These are phyloP conservation scores for Coccyzus lansbergi DNA, from an alignment of 2,797 vertebrate species.

Conservation along the genomic window DNA sequence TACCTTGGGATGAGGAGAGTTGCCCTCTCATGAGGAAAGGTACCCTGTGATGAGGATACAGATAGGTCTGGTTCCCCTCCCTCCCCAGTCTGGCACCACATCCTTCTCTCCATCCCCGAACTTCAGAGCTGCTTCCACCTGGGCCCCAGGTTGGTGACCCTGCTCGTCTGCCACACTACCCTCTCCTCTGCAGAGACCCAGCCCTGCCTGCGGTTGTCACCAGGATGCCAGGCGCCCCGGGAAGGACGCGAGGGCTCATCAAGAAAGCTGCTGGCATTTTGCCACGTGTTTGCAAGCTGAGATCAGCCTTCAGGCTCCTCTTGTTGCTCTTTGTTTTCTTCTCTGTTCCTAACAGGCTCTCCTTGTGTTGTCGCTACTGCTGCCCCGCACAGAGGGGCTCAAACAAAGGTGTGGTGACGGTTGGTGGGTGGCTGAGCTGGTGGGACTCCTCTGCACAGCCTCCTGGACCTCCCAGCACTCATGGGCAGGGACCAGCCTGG, in stretches of 20 bases:
- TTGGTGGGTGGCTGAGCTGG: neutral
- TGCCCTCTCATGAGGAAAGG: neutral
- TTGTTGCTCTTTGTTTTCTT: slow-evolving; percentile 37
- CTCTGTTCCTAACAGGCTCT: neutral
- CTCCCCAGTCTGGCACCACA: neutral
- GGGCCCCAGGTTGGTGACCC: neutral
- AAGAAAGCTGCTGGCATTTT: neutral
- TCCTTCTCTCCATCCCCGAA: neutral
- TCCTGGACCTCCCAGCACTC: neutral
- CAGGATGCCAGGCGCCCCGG: neutral
- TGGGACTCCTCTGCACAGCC: neutral
- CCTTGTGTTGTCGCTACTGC: neutral
- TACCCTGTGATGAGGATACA: neutral
- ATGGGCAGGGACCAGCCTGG: neutral
- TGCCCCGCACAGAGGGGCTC: neutral
- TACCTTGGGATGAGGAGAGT: neutral
- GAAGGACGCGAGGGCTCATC: neutral
- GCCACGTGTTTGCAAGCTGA: slow-evolving; percentile 16
- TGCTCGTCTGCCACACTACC: neutral
- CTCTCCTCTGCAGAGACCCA: neutral
- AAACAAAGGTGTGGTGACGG: slow-evolving; percentile 2
- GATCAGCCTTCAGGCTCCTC: neutral
- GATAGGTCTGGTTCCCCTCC: neutral
- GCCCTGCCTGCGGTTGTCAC: accelerated
- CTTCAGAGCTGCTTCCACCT: neutral